These are phyloP conservation scores for Drosophila littoralis DNA, from an alignment of 1,140 invertebrate genomes.

Conservation along the genomic window DNA sequence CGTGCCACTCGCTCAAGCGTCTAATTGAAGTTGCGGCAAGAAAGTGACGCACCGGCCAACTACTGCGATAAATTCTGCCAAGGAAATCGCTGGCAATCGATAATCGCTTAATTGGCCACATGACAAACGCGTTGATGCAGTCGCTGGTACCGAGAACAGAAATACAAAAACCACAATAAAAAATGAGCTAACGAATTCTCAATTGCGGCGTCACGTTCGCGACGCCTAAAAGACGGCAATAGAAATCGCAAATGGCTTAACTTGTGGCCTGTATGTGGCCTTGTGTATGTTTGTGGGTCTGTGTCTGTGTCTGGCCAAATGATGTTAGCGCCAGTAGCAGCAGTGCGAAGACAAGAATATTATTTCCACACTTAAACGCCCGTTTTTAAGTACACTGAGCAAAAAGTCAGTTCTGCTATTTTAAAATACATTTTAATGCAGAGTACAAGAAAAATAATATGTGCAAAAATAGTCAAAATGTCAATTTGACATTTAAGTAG, in stretches of 20 bases:
- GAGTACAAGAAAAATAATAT: neutral
- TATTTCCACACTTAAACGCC: constrained; percentile 1
- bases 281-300: neutral
- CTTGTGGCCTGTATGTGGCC: neutral
- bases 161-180: neutral
- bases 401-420: too few relatives aligned
- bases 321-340: constrained; percentile 8
- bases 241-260: constrained; percentile 24
- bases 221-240: constrained; percentile 19
- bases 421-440: neutral
- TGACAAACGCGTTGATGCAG: constrained; percentile 27
- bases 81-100: constrained; percentile 41
- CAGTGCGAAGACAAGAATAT: neutral
- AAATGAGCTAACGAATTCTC: constrained; percentile 29
- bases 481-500: neutral
- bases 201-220: constrained; percentile 24
- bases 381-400: neutral
- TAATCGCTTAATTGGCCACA: constrained; percentile 60
- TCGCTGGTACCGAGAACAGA: neutral
- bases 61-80: constrained; percentile 1
- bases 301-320: constrained; percentile 3
- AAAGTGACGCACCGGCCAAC: neutral
- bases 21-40: constrained; percentile 47
- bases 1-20: constrained; percentile 39
- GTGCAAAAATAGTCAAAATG: too few relatives aligned